These are phyloP conservation scores for Ormyrus thymus DNA, from an alignment of 2,888 invertebrate genomes.

Conservation along the genomic window DNA sequence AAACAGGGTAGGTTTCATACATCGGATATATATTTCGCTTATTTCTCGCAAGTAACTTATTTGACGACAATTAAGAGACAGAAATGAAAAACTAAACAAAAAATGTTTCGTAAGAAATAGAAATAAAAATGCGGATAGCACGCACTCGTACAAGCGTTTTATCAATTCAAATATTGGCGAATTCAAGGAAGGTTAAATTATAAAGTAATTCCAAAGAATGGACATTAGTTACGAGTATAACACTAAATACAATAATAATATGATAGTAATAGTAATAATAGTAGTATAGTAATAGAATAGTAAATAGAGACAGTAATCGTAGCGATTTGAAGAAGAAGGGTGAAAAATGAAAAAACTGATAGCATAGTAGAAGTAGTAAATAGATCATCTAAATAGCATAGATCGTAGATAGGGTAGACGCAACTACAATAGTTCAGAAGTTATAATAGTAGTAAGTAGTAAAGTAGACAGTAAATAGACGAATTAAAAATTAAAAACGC, in stretches of 20 bases:
- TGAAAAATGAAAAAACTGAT: constrained; percentile 55
- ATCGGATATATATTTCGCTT: constrained; percentile 62
- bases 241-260: constrained; percentile 56
- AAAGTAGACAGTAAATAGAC: constrained; percentile 53
- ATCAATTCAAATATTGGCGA: constrained; percentile 43
- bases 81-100: constrained; percentile 47
- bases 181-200: constrained; percentile 53
- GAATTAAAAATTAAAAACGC: constrained; percentile 57
- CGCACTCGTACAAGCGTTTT: constrained; percentile 52
- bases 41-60: constrained; percentile 56
- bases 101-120: constrained; percentile 37
- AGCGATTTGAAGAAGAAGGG: constrained; percentile 50
- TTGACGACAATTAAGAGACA: constrained; percentile 52
- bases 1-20: constrained; percentile 67
- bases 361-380: constrained; percentile 60
- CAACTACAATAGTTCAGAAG: constrained; percentile 51
- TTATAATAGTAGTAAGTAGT: constrained; percentile 53
- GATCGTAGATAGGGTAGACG: constrained; percentile 54
- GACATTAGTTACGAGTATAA: constrained; percentile 54
- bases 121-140: constrained; percentile 53
- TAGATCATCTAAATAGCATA: constrained; percentile 56
- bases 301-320: constrained; percentile 53
- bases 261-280: constrained; percentile 53
- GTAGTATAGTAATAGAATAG: constrained; percentile 54
- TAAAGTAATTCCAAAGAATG: constrained; percentile 47